These are phyloP conservation scores for Marasmarcha lunaedactyla DNA, from an alignment of 2,888 invertebrate species.

Conservation along the genomic window DNA sequence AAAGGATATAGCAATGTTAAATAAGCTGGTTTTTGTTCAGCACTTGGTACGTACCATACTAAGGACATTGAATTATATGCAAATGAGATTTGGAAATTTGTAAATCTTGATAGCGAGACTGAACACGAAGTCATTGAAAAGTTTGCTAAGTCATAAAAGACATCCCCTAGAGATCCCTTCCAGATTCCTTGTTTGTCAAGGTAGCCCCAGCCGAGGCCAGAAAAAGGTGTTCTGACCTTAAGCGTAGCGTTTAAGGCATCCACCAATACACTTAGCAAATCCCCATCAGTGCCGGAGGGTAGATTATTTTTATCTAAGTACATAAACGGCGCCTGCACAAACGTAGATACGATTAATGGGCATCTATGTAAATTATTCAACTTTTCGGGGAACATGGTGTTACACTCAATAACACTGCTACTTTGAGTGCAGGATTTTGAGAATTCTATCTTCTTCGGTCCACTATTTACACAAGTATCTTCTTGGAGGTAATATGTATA, in stretches of 20 bases:
- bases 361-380: constrained; percentile 35
- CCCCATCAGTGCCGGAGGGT: constrained; percentile 41
- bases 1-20: constrained; percentile 44
- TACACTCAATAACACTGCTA: neutral
- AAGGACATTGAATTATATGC: constrained; percentile 26
- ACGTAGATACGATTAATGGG: constrained; percentile 39
- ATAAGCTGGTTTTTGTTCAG: constrained; percentile 29
- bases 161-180: constrained; percentile 45
- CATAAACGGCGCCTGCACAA: constrained; percentile 41
- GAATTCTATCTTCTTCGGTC: constrained; percentile 23
- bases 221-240: constrained; percentile 30
- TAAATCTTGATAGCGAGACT: constrained; percentile 32
- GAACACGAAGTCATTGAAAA: constrained; percentile 49
- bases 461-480: constrained; percentile 26
- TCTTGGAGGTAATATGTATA: constrained; percentile 34
- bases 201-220: constrained; percentile 42
- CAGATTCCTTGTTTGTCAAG: constrained; percentile 34
- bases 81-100: constrained; percentile 36
- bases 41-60: constrained; percentile 41
- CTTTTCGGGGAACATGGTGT: constrained; percentile 29
- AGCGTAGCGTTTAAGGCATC: constrained; percentile 36
- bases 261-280: constrained; percentile 32
- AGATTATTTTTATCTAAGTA: constrained; percentile 22
- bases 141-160: constrained; percentile 40
- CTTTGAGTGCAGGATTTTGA: no score